phyloP scores from a whole-genome alignment of 2,888 invertebrate species.

The Tortrix viridana region DNA sequence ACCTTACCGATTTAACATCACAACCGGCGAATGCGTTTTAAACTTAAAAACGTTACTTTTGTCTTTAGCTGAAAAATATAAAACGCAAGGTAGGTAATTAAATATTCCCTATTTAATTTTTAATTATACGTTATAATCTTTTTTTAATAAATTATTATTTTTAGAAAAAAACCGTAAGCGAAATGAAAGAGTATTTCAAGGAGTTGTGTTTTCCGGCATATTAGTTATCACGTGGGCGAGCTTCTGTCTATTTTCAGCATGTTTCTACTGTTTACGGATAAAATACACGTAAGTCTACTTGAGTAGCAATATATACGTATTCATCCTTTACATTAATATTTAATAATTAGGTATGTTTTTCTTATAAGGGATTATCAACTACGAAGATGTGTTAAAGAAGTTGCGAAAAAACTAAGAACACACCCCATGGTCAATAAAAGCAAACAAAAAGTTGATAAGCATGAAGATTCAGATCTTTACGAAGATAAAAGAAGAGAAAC shows the following conservation, averaged over 20 bases:
- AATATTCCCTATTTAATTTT: neutral
- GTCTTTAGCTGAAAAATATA: constrained; percentile 49
- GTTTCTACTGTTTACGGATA: constrained; percentile 27
- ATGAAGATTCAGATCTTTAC: neutral
- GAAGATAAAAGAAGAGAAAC: neutral
- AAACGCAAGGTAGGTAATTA: constrained; percentile 49
- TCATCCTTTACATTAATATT: too few relatives aligned
- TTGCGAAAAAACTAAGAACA: constrained; percentile 3
- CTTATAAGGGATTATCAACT: constrained; percentile 15
- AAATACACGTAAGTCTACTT: constrained; percentile 27
- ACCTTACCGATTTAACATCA: constrained; percentile 57
- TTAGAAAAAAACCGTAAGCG: constrained; percentile 23
- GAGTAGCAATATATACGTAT: neutral
- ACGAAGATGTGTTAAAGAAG: constrained; percentile 17
- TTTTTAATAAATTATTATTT: neutral
- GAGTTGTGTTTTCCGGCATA: constrained; percentile 20
- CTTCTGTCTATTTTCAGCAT: constrained; percentile 9
- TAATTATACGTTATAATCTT: neutral
- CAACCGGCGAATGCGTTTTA: constrained; percentile 56
- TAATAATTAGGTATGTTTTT: neutral
- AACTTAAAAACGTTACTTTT: constrained; percentile 54
- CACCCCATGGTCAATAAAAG: constrained; percentile 1
- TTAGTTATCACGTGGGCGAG: constrained; percentile 22
- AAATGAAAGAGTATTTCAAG: constrained; percentile 27
- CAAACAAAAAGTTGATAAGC: neutral